Evolutionary conservation across 2,113 vertebrate species (phyloP), one percentile per base, ranked within the genome.

Genomic region (Leptobrachium leishanense): DNA sequence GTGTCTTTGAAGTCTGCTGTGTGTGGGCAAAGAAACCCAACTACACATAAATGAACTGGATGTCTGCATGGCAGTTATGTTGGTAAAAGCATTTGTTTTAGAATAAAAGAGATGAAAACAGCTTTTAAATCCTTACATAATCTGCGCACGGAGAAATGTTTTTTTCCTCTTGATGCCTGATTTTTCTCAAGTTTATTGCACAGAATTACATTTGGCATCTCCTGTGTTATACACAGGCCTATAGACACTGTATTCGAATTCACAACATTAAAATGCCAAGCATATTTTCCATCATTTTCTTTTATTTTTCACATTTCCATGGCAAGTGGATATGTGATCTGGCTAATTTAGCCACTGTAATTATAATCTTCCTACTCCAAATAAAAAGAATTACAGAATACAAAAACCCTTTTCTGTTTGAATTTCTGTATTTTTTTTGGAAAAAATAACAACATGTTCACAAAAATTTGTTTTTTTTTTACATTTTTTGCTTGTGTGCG

Each of bases 301-400:
- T 92, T 89, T 91, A 93, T 94, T 93, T 92, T 91, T 93, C 90
- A 90, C 92, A 93, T 94, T 93, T 93, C 92, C 91, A 93, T 91
- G 91, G 91, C 90, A 94, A 89, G 89, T 84, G 88, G 91, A 93
- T 89, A 93, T 90, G 90, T 86, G 91, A 93, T 93, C 90, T 81
- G 79, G 86, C 89, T 88, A 92, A 89, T 90, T 91, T 91, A 91
- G 91, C 90, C 92, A 90, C 90, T 87, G 93, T 92, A 94, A 93
- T 93, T 93, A 91, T 88, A 90, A 91, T 93, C 43, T 70, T 92
- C 90, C 89, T 89, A 89, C 86, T 89, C 91, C 85, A 87, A 93
- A 92, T 90, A 91, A 94, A 94, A 92, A 90, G 90, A 91, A 93
- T 90, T 90, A 46, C 20, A 70, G 55, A 62, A 62, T 77, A 40